Evolutionary conservation across 2,113 vertebrate species (phyloP).

Genomic region (Petaurus breviceps): DNA sequence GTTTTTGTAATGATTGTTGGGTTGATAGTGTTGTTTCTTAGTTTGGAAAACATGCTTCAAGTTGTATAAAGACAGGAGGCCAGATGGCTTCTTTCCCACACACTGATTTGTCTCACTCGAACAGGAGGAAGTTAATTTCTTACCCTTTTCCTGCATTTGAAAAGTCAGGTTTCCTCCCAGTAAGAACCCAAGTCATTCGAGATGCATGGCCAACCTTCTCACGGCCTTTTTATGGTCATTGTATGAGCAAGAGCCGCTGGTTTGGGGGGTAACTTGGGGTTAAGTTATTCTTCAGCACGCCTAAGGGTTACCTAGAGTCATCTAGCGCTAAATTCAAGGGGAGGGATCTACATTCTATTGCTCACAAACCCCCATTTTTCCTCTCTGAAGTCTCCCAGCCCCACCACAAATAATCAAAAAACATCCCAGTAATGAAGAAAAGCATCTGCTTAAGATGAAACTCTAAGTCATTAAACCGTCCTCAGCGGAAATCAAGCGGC

Average conservation of each 20-base stretch:
- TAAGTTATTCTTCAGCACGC: not conserved
- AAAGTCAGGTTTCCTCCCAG: conserved; percentile 59
- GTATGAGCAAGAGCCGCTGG: not conserved
- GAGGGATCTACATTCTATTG: not conserved
- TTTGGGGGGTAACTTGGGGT: not conserved
- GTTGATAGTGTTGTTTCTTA: conserved; percentile 17
- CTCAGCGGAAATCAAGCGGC: not conserved
- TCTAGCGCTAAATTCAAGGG: not conserved
- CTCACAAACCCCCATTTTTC: not conserved
- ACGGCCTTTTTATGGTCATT: not conserved
- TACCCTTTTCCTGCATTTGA: conserved; percentile 62
- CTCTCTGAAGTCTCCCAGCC: not conserved
- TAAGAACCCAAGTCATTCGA: conserved; percentile 56
- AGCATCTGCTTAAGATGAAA: not conserved
- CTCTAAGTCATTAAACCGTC: not conserved
- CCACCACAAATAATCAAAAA: not conserved
- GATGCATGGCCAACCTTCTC: conserved; percentile 62
- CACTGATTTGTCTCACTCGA: conserved; percentile 52
- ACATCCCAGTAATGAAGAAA: not conserved
- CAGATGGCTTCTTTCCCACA: conserved; percentile 61
- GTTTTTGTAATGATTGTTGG: not conserved
- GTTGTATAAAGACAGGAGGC: conserved; percentile 35
- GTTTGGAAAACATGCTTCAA: conserved; percentile 47
- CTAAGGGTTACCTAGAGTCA: not conserved
- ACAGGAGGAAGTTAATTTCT: conserved; percentile 59